Percentiles rank a stretch among this genome's conserved stretches.
Evolutionary conservation across 2,113 vertebrate species (phyloP).

Genomic region (Probosciger aterrimus): DNA sequence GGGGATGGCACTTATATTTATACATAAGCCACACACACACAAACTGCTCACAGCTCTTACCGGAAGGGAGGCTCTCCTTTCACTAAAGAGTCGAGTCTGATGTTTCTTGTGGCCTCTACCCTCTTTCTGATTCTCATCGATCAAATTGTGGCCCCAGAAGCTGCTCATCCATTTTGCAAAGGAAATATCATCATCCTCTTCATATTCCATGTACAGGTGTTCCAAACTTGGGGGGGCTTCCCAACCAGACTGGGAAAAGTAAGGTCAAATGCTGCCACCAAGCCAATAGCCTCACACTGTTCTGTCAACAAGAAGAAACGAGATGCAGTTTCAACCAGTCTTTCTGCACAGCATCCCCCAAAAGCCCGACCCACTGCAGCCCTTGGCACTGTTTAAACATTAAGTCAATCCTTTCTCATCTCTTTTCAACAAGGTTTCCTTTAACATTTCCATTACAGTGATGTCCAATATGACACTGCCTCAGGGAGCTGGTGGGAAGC

Average conservation of each 20-base stretch:
- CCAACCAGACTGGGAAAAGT: neutral
- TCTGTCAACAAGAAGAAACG: slow-evolving; percentile 1
- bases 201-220: slow-evolving; percentile 82
- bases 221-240: slow-evolving; percentile 7
- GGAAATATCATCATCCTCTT: slow-evolving; percentile 88
- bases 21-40: neutral
- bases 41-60: slow-evolving; percentile 72
- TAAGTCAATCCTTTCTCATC: slow-evolving; percentile 75
- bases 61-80: slow-evolving; percentile 87
- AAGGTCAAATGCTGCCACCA: slow-evolving; percentile 4
- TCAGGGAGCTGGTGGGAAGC: slow-evolving; percentile 58
- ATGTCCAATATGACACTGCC: slow-evolving; percentile 68
- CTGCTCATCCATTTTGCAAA: slow-evolving; percentile 99
- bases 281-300: neutral
- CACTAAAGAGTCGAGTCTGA: slow-evolving; percentile 29
- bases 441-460: slow-evolving; percentile 84
- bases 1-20: neutral
- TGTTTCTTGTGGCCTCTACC: slow-evolving; percentile 75
- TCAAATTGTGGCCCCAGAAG: slow-evolving; percentile 89
- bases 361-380: slow-evolving; percentile 47
- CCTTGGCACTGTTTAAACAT: slow-evolving; percentile 73
- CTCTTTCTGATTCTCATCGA: slow-evolving; percentile 71
- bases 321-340: neutral
- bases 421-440: slow-evolving; percentile 76
- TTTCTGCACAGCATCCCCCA: slow-evolving; percentile 34